These are phyloP conservation scores for Danionella cerebrum DNA, from an alignment of 2,113 vertebrate species.

Conservation along the genomic window DNA sequence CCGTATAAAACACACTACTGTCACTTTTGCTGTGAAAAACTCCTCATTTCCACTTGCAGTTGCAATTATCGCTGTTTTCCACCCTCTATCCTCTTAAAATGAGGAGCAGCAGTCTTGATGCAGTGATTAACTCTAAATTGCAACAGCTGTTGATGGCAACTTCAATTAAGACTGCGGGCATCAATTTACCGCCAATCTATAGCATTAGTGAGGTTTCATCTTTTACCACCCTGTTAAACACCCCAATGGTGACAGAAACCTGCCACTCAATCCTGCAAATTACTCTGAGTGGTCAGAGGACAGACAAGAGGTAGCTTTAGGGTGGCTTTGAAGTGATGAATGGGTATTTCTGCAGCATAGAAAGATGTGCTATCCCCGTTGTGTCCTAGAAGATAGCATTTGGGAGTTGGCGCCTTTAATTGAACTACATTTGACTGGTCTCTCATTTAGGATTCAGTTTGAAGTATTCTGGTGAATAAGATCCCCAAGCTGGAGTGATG, in stretches of 20 bases:
- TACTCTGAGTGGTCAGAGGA: not conserved
- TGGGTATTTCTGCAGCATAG: not conserved
- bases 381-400: not conserved
- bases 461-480: too few species aligned
- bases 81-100: conserved; percentile 5
- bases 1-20: not conserved
- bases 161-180: conserved; percentile 35
- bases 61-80: conserved; percentile 10
- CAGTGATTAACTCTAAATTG: conserved; percentile 38
- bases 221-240: conserved; percentile 19
- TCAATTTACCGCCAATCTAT: conserved; percentile 36
- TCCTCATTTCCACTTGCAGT: not conserved
- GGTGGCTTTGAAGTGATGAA: not conserved
- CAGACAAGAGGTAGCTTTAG: not conserved
- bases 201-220: conserved; percentile 22
- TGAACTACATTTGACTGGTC: too few species aligned
- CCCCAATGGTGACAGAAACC: conserved; percentile 6
- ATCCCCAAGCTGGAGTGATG: too few species aligned
- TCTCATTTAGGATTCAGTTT: too few species aligned
- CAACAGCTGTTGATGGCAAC: conserved; percentile 40
- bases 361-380: not conserved
- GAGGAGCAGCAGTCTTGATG: conserved; percentile 10
- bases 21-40: not conserved
- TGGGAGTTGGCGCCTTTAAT: not conserved
- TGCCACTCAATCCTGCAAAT: not conserved